Conservation (phyloP, 2,888 invertebrate genomes). For the Morpho helenor region DNA sequence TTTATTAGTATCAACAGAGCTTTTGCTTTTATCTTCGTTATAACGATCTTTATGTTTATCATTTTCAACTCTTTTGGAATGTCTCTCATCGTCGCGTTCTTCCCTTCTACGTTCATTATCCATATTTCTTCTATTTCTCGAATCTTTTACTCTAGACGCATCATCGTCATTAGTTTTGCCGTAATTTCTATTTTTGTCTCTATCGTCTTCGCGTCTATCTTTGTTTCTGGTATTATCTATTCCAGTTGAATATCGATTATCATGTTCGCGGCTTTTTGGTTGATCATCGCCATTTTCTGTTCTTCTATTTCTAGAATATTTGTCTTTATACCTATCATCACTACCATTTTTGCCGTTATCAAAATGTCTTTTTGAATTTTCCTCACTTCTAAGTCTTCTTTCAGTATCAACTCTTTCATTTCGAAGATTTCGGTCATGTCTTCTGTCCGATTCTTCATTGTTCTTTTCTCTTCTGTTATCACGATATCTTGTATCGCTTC, state of each 20-base stretch:
- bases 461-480: constrained; percentile 10
- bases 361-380: neutral
- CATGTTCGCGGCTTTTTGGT: neutral
- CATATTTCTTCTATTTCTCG: constrained; percentile 2
- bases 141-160: constrained; percentile 3
- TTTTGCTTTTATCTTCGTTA: constrained; percentile 1
- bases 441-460: constrained; percentile 20
- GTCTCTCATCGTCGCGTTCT: constrained; percentile 5
- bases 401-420: constrained; percentile 22
- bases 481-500: constrained; percentile 3
- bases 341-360: neutral
- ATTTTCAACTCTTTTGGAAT: neutral
- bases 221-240: constrained; percentile 2
- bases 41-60: constrained; percentile 10
- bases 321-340: constrained; percentile 2
- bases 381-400: neutral
- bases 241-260: constrained; percentile 9
- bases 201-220: constrained; percentile 2
- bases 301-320: neutral
- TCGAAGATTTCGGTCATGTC: constrained; percentile 17
- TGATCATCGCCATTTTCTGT: neutral
- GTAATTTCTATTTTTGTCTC: constrained; percentile 9
- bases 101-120: neutral
- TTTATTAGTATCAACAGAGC: constrained; percentile 8
- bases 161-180: constrained; percentile 1